Evolutionary conservation across 2,113 vertebrate species (phyloP).

Genomic region (Laticauda laticaudata): DNA sequence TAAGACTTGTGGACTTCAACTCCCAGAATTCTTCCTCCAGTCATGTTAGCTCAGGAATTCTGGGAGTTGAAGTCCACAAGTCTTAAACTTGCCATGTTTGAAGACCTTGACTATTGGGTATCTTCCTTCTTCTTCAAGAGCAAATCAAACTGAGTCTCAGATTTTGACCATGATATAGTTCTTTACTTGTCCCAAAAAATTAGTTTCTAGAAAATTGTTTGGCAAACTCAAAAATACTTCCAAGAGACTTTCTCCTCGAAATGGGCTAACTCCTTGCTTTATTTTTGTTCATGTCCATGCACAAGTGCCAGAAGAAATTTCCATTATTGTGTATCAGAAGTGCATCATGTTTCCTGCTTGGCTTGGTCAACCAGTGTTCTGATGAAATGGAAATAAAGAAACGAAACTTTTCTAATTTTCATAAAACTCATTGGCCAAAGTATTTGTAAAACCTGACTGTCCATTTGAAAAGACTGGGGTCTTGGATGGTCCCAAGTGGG

Average conservation of each 20-base stretch:
- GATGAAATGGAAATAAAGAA: neutral
- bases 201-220: neutral
- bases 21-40: too few relatives aligned
- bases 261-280: neutral
- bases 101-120: too few relatives aligned
- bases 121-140: neutral
- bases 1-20: too few relatives aligned
- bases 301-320: neutral
- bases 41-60: too few relatives aligned
- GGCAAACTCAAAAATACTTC: neutral
- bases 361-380: neutral
- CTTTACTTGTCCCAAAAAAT: neutral
- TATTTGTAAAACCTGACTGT: neutral
- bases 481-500: neutral
- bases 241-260: neutral
- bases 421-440: neutral
- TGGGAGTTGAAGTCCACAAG: too few relatives aligned
- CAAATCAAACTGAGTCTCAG: neutral
- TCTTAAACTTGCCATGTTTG: too few relatives aligned
- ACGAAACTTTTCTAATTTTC: neutral
- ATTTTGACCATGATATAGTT: neutral
- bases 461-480: neutral
- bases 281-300: neutral
- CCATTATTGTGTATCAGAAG: neutral
- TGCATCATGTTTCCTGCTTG: neutral